phyloP scores from a whole-genome alignment of 2,113 vertebrate species.

The Brachypodius melanocephalos region DNA sequence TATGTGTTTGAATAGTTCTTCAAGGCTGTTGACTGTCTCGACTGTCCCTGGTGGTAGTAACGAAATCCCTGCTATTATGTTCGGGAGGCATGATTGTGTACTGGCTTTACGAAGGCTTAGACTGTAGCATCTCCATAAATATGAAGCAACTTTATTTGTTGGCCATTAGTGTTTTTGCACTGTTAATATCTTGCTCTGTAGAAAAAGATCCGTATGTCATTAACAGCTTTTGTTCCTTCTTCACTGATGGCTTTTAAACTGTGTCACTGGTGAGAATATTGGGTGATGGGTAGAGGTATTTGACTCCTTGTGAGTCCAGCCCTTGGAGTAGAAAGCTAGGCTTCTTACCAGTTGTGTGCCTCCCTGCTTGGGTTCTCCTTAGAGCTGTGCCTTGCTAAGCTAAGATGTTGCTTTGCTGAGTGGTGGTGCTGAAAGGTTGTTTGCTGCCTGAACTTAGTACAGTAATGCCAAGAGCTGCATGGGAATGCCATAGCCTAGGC shows the following conservation, averaged over 20 bases:
- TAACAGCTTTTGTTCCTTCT: background rate
- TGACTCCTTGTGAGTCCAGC: background rate
- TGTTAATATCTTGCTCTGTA: background rate
- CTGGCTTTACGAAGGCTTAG: background rate
- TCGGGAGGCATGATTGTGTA: background rate
- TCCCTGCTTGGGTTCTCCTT: background rate
- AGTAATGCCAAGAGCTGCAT: background rate
- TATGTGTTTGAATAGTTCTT: background rate
- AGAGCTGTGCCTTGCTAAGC: background rate
- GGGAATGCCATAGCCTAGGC: background rate
- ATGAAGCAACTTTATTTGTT: background rate
- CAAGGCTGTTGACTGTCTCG: background rate
- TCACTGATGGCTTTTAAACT: background rate
- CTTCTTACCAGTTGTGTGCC: background rate
- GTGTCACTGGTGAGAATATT: background rate
- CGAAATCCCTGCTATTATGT: background rate
- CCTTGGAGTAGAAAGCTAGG: background rate
- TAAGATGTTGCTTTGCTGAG: background rate
- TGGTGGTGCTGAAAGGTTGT: background rate
- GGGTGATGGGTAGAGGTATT: background rate
- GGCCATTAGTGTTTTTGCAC: background rate
- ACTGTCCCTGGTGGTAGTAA: background rate
- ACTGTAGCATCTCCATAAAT: background rate
- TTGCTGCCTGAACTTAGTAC: background rate
- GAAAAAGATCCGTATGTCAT: background rate